phyloP scores from a whole-genome alignment of 2,113 vertebrate genomes.

The Amphiprion ocellaris region DNA sequence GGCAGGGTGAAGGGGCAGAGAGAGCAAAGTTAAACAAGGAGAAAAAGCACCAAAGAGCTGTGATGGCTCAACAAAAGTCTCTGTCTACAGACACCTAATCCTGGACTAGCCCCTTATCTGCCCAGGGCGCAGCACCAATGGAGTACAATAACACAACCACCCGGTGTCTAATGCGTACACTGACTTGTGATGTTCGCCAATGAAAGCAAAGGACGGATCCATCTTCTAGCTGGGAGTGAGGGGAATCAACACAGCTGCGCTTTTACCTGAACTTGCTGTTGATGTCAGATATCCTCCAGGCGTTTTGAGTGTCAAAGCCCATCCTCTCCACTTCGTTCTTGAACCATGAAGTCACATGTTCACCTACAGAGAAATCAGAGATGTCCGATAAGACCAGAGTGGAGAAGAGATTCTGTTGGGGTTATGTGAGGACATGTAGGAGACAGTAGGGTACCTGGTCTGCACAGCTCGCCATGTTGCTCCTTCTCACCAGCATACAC shows the following conservation, averaged over 20 bases:
- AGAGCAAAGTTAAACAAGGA: constrained; percentile 30
- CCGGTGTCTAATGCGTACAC: constrained; percentile 50
- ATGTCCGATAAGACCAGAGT: constrained; percentile 42
- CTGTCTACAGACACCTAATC: constrained; percentile 72
- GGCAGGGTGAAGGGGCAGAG: constrained; percentile 42
- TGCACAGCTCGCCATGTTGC: constrained; percentile 94
- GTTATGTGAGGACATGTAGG: neutral
- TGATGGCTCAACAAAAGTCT: constrained; percentile 57
- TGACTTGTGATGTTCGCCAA: constrained; percentile 33
- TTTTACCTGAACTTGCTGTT: constrained; percentile 96
- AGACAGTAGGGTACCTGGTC: constrained; percentile 86
- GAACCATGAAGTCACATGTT: constrained; percentile 95
- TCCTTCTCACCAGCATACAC: constrained; percentile 96
- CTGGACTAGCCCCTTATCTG: constrained; percentile 54
- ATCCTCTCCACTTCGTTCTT: constrained; percentile 98
- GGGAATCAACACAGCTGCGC: constrained; percentile 20
- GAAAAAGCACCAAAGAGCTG: constrained; percentile 21
- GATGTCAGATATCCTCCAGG: constrained; percentile 98
- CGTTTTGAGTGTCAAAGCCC: constrained; percentile 98
- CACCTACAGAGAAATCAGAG: constrained; percentile 84
- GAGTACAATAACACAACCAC: constrained; percentile 65
- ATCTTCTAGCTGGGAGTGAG: neutral
- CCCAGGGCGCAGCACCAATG: constrained; percentile 31
- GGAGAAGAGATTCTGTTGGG: neutral
- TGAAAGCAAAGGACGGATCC: constrained; percentile 38